phyloP scores from a whole-genome alignment of 2,113 vertebrate species.

The Geococcyx californianus region DNA sequence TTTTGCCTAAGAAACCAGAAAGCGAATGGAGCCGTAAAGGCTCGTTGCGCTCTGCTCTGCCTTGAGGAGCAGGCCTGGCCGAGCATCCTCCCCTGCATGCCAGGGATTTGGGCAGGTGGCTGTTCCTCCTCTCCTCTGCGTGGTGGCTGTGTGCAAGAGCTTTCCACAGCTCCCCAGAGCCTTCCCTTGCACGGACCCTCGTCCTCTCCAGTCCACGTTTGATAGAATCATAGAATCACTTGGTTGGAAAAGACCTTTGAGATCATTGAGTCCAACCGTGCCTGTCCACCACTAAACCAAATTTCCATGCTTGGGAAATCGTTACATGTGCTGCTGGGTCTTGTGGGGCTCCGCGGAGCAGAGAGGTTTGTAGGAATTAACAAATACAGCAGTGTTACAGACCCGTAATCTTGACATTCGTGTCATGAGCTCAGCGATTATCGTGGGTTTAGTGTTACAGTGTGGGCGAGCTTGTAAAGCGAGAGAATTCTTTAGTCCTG shows the following conservation, averaged over 20 bases:
- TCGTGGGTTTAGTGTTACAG: neutral
- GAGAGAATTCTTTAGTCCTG: neutral
- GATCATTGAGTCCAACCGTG: too few species aligned
- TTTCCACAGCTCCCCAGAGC: neutral
- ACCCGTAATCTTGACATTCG: neutral
- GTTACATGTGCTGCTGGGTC: neutral
- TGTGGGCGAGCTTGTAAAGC: neutral
- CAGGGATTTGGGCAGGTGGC: neutral
- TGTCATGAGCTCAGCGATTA: neutral
- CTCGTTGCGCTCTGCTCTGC: neutral
- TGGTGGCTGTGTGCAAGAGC: neutral
- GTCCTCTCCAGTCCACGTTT: too few species aligned
- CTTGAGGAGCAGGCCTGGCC: neutral
- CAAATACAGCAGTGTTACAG: neutral
- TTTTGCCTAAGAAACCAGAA: neutral
- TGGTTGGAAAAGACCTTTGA: too few species aligned
- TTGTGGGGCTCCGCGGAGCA: neutral
- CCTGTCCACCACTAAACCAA: too few species aligned
- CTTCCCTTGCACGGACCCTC: neutral
- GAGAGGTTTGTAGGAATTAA: neutral
- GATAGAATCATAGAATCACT: too few species aligned
- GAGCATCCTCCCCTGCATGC: accelerated
- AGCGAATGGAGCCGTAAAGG: neutral
- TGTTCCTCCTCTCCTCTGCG: neutral
- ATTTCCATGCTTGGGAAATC: neutral